A percentile compares a stretch with the other conserved stretches of the same genome.
Conservation (phyloP, 2,113 vertebrate genomes). For the Setophaga coronata region DNA sequence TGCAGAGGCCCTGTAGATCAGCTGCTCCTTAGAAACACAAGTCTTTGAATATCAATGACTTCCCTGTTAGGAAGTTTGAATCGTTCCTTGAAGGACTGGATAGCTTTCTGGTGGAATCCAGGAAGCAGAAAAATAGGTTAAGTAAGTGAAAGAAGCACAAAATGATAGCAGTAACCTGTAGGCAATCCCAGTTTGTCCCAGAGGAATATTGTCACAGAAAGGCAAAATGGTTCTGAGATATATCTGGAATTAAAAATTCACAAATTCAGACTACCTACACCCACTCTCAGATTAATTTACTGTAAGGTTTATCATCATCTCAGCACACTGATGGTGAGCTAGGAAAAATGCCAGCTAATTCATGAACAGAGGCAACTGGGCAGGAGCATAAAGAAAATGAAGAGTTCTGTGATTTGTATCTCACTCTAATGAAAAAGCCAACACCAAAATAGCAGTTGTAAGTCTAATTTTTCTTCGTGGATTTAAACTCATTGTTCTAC, state of each 20-base stretch:
- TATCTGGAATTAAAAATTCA: background rate
- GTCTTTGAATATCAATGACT: background rate
- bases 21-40: background rate
- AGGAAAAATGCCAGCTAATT: background rate
- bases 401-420: background rate
- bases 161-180: background rate
- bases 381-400: background rate
- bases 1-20: background rate
- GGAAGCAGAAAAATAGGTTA: conserved; percentile 9
- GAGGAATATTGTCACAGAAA: background rate
- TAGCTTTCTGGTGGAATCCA: background rate
- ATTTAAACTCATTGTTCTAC: background rate
- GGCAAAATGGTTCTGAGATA: background rate
- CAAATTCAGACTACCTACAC: background rate
- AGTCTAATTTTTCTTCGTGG: background rate
- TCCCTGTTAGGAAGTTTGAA: background rate
- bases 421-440: background rate
- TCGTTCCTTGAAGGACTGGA: background rate
- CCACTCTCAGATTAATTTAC: background rate
- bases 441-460: background rate
- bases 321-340: background rate
- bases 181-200: background rate
- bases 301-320: background rate
- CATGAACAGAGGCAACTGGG: background rate
- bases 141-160: background rate